These are phyloP conservation scores for Cantharis rustica DNA, from an alignment of 2,888 invertebrate species.

Conservation along the genomic window DNA sequence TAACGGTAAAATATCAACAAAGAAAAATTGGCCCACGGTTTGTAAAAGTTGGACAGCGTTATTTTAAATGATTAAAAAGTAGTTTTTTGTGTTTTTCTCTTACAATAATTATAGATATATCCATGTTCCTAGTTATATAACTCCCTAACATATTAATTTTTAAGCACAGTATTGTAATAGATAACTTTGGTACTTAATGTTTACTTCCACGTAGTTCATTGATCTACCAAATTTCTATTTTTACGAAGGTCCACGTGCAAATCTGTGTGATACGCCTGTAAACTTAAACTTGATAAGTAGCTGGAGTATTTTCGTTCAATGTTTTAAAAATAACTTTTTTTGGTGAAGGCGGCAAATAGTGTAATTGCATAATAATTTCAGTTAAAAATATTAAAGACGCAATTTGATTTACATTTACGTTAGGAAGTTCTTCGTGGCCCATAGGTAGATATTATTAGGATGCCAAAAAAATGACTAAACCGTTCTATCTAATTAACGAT, in stretches of 20 bases:
- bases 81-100: neutral
- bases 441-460: neutral
- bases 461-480: neutral
- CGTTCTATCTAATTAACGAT: constrained; percentile 4
- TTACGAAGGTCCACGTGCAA: constrained; percentile 28
- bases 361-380: neutral
- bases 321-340: constrained; percentile 2
- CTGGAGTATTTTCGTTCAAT: constrained; percentile 1
- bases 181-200: neutral
- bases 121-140: neutral
- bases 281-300: constrained; percentile 20
- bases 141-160: neutral
- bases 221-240: constrained; percentile 32
- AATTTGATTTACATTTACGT: neutral
- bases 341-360: neutral
- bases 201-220: constrained; percentile 25
- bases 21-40: no score
- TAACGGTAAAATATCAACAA: no score
- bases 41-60: no score
- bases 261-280: constrained; percentile 21
- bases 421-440: neutral
- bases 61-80: no score
- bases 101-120: neutral
- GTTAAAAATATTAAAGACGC: neutral
- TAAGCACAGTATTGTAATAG: neutral